A percentile compares a stretch with the other conserved stretches of the same genome.
Evolutionary conservation across 2,888 invertebrate species (phyloP).

Genomic region (Ellobium chinense): DNA sequence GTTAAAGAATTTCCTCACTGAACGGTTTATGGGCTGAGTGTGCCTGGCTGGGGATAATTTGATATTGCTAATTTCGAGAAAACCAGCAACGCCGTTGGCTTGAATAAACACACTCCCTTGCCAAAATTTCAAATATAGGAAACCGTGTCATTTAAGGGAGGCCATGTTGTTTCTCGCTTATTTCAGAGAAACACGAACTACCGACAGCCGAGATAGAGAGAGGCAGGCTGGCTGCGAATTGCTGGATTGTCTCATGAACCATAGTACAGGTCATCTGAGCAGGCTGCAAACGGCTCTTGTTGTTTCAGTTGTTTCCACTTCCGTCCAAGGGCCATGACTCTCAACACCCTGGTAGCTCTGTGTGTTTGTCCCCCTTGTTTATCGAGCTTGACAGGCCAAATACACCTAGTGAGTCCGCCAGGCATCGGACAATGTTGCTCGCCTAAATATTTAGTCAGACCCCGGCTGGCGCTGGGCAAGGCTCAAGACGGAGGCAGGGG

Average conservation of each 20-base stretch:
- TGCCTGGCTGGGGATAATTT: too few relatives aligned
- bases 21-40: too few relatives aligned
- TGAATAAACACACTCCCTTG: too few relatives aligned
- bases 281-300: neutral
- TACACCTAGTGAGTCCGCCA: neutral
- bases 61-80: too few relatives aligned
- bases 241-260: neutral
- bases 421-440: conserved; percentile 16
- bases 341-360: conserved; percentile 21
- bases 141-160: too few relatives aligned
- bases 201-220: neutral
- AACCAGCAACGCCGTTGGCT: too few relatives aligned
- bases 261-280: neutral
- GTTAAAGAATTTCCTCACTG: too few relatives aligned
- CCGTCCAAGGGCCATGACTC: conserved; percentile 22
- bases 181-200: too few relatives aligned
- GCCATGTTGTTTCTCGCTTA: too few relatives aligned
- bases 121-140: too few relatives aligned
- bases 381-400: conserved; percentile 7
- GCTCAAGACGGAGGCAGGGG: neutral
- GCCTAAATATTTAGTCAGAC: conserved; percentile 28
- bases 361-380: conserved; percentile 25
- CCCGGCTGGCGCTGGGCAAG: neutral
- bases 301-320: conserved; percentile 38
- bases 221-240: too few relatives aligned